These are phyloP conservation scores for Fukomys damarensis DNA, from an alignment of 2,113 vertebrate species.

Conservation along the genomic window DNA sequence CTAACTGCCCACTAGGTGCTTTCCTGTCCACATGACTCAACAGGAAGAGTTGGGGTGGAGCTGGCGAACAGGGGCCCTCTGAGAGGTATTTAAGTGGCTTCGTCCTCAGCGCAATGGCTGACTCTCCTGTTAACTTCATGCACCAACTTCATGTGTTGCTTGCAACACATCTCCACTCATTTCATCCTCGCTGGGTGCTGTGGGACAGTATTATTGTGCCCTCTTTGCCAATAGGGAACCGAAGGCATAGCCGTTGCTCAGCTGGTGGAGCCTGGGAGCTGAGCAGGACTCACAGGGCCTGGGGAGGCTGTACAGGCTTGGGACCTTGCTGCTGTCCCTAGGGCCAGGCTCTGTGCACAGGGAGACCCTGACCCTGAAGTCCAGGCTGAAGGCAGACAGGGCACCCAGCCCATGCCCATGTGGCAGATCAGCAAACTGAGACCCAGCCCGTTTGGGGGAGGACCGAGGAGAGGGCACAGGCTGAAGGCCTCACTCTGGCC, in stretches of 20 bases:
- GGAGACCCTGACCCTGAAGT: background rate
- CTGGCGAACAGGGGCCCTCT: background rate
- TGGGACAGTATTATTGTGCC: background rate
- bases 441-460: background rate
- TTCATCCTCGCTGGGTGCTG: background rate
- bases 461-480: background rate
- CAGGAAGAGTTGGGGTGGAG: background rate
- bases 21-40: background rate
- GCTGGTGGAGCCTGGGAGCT: background rate
- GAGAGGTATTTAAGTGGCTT: background rate
- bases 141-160: no score
- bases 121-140: rapidly evolving
- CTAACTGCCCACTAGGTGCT: background rate
- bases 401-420: background rate
- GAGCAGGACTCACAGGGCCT: background rate
- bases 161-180: rapidly evolving
- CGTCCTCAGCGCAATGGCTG: rapidly evolving
- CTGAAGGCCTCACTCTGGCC: background rate
- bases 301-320: background rate
- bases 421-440: background rate
- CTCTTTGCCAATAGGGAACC: background rate
- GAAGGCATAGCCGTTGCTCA: background rate
- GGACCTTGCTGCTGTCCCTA: background rate
- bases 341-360: background rate
- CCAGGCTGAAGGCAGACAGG: background rate